Evolutionary conservation across 37 sponge, comb jelly and placozoan genomes (phyloP), one percentile per base, ranked within the genome.

Genomic region (Tethya wilhelma): DNA sequence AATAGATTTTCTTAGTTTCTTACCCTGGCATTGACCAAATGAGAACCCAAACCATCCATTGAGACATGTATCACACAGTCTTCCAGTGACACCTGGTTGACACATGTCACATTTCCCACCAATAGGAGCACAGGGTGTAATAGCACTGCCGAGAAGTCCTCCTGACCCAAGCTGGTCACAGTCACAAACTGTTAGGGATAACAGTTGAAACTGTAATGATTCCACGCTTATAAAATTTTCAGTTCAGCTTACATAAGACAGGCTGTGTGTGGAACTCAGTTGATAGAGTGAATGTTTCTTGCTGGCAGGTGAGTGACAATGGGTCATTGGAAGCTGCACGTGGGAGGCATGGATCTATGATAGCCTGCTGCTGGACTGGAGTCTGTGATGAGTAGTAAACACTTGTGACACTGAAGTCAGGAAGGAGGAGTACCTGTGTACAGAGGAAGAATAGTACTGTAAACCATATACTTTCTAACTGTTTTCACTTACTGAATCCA

Each of bases 21-120:
- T 60, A 73, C 58, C 73, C 38, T 23, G 32, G 43, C 90, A 83
- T 22, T 80, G 74, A 49, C 19, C n/a, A 0, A 32, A 28, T 20
- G 75, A 71, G 43, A 89, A 62, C 9, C 81, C 71, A 56, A 84
- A 90, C 88, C 78, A 82, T 12, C 86, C 86, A 59, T 83, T 78
- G 34, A 38, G 44, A 62, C 94, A 94, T 2, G 32, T 58, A 19
- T 64, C 59, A 84, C 94, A 94, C 64, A 29, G 45, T 0, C 28
- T 37, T 14, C 85, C 90, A 53, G 71, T 67, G 20, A 89, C 87
- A 43, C 85, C 87, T 30, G 78, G 67, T 46, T 46, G 59, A 62
- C 91, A 90, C 12, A 40, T 2, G 37, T 53, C 78, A 23, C 71
- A n/a, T n/a, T n/a, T n/a, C n/a, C n/a, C n/a, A n/a, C n/a, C n/a